These are phyloP conservation scores for Lepidurus arcticus DNA, from an alignment of 1,140 invertebrate species.

Conservation along the genomic window DNA sequence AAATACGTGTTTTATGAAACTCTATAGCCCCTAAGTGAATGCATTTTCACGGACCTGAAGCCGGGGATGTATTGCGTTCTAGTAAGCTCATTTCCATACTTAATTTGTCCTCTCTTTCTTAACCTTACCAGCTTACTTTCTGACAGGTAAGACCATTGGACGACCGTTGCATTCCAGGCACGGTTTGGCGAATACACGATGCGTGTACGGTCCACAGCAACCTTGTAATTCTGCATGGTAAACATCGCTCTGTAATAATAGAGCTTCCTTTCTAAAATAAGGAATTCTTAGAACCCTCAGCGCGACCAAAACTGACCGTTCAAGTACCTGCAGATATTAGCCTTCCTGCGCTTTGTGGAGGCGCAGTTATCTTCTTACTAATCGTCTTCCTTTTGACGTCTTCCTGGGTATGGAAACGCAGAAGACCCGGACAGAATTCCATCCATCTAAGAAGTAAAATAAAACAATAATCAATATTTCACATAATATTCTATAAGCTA, in stretches of 20 bases:
- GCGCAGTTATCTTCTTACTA: neutral
- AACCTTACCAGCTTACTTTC: neutral
- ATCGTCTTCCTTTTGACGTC: neutral
- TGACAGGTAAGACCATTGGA: neutral
- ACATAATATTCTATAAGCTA: neutral
- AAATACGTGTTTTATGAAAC: neutral
- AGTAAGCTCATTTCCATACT: neutral
- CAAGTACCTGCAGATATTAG: neutral
- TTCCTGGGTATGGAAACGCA: neutral
- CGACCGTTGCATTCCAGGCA: slow-evolving; percentile 1
- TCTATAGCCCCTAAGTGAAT: neutral
- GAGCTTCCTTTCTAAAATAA: neutral
- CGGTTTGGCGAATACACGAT: neutral
- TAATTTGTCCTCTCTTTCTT: neutral
- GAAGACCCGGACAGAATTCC: neutral
- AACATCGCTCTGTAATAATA: neutral
- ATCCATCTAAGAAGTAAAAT: slow-evolving; percentile 4
- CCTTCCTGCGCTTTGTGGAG: neutral
- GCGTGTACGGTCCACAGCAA: neutral
- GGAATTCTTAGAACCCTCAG: neutral
- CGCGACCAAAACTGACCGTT: slow-evolving; percentile 2
- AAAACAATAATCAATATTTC: neutral
- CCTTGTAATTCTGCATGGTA: slow-evolving; percentile 18
- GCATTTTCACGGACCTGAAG: slow-evolving; percentile 8
- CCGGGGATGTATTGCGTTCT: neutral